A percentile compares a stretch with the other conserved stretches of the same genome.
These are phyloP conservation scores for Benthosema pterotum DNA, from an alignment of 2,797 vertebrate genomes.

Conservation along the genomic window DNA sequence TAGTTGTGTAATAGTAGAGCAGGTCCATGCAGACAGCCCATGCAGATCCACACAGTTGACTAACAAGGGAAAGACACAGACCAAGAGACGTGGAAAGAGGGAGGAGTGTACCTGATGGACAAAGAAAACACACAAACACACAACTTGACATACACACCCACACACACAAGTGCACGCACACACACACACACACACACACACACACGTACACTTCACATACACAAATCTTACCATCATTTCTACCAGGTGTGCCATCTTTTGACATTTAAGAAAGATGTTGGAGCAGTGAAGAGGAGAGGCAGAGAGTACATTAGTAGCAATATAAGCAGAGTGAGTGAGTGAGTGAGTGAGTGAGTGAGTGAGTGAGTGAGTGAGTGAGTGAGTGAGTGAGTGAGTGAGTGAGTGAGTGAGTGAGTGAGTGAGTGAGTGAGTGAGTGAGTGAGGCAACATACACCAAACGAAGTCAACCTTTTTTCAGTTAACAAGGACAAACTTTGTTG, in stretches of 20 bases:
- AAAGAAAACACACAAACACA: slow-evolving; percentile 26
- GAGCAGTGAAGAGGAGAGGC: slow-evolving; percentile 80
- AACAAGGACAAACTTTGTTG: too few relatives aligned
- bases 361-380: slow-evolving; percentile 6
- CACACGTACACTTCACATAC: slow-evolving; percentile 34
- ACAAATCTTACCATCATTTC: slow-evolving; percentile 93
- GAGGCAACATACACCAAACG: too few relatives aligned
- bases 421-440: too few relatives aligned
- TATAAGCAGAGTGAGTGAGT: slow-evolving; percentile 40
- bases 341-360: slow-evolving; percentile 20
- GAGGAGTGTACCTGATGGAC: slow-evolving; percentile 42
- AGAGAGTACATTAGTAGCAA: slow-evolving; percentile 70
- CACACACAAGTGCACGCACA: slow-evolving; percentile 18
- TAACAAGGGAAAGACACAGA: slow-evolving; percentile 48
- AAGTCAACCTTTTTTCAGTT: too few relatives aligned
- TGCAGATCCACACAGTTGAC: slow-evolving; percentile 83
- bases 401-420: neutral
- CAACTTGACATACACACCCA: neutral
- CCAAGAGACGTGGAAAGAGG: slow-evolving; percentile 34
- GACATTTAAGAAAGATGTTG: slow-evolving; percentile 88
- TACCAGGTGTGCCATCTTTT: slow-evolving; percentile 96
- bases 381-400: neutral
- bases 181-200: slow-evolving; percentile 10
- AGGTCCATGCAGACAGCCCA: slow-evolving; percentile 88
- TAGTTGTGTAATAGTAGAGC: slow-evolving; percentile 31